A percentile compares a stretch with the other conserved stretches of the same genome.
Evolutionary conservation across 2,797 vertebrate genomes (phyloP).

Genomic region (Anabas testudineus): DNA sequence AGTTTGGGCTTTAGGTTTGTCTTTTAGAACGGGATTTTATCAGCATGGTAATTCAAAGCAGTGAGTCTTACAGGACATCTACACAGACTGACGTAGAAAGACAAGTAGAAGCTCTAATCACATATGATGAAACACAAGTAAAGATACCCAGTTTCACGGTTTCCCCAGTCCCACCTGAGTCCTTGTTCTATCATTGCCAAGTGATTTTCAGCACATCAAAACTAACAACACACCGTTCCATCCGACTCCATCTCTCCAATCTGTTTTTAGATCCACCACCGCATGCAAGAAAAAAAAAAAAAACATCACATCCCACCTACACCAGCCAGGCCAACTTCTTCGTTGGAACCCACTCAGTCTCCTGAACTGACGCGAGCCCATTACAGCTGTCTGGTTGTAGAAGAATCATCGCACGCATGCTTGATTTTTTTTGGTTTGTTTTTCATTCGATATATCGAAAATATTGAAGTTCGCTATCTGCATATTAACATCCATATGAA

Average conservation of each 20-base stretch:
- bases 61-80: neutral
- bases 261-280: conserved; percentile 64
- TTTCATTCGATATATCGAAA: conserved; percentile 48
- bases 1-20: neutral
- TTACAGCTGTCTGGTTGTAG: conserved; percentile 55
- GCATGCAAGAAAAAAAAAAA: conserved; percentile 12
- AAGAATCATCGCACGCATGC: conserved; percentile 24
- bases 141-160: conserved; percentile 3
- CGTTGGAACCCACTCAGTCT: conserved; percentile 53
- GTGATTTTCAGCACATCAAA: conserved; percentile 36
- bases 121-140: neutral
- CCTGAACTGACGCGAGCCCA: conserved; percentile 46
- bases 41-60: neutral
- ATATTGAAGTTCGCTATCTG: conserved; percentile 29
- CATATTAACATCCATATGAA: conserved; percentile 14
- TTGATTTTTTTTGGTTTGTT: conserved; percentile 25
- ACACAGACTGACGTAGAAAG: too few species aligned
- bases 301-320: conserved; percentile 60
- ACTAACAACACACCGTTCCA: conserved; percentile 26
- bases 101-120: neutral
- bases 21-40: neutral
- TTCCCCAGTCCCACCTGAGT: neutral
- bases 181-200: conserved; percentile 10
- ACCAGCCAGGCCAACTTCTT: conserved; percentile 44
- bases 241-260: conserved; percentile 16